These are phyloP conservation scores for Brachyopa scutellaris DNA, from an alignment of 2,888 invertebrate genomes.

Conservation along the genomic window DNA sequence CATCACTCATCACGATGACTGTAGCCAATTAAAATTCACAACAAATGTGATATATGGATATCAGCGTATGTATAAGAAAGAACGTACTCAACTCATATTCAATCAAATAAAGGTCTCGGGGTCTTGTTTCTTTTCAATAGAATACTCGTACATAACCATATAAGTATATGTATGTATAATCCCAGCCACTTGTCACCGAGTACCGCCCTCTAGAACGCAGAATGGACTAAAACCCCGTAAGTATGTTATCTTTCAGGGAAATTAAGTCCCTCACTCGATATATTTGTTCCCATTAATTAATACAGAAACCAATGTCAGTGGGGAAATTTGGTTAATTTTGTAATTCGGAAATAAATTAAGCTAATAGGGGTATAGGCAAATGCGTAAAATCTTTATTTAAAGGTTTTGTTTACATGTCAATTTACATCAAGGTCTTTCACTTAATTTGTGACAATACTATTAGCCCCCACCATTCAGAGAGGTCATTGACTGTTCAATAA, in stretches of 20 bases:
- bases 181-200: conserved; percentile 24
- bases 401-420: too few relatives aligned
- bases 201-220: neutral
- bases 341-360: conserved; percentile 14
- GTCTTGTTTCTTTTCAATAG: conserved; percentile 53
- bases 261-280: neutral
- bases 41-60: conserved; percentile 47
- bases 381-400: too few relatives aligned
- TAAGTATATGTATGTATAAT: too few relatives aligned
- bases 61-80: neutral
- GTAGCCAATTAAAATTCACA: conserved; percentile 55
- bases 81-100: conserved; percentile 16
- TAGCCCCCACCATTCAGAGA: too few relatives aligned
- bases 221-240: neutral
- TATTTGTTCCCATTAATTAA: conserved; percentile 8
- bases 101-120: conserved; percentile 59
- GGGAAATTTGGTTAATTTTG: conserved; percentile 50
- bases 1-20: conserved; percentile 23
- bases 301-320: conserved; percentile 41
- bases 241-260: conserved; percentile 3
- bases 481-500: too few relatives aligned
- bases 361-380: conserved; percentile 15
- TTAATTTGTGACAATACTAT: too few relatives aligned
- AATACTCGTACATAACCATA: too few relatives aligned
- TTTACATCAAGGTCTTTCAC: too few relatives aligned